These are phyloP conservation scores for Myotis davidii DNA, from an alignment of 2,113 vertebrate genomes.

Conservation along the genomic window DNA sequence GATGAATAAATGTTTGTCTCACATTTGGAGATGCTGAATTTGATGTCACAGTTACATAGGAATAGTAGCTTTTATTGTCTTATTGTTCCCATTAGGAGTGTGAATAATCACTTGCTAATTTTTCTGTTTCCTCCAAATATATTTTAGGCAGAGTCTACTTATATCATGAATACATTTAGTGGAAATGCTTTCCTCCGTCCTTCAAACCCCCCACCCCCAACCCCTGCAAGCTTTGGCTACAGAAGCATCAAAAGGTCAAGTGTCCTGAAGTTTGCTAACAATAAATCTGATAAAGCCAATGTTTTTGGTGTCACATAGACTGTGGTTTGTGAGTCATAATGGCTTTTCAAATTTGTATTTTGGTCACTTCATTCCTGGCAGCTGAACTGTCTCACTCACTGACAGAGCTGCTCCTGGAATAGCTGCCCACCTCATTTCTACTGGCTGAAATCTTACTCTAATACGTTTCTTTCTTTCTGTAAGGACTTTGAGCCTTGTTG, in stretches of 20 bases:
- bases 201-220: too few species aligned
- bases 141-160: background rate
- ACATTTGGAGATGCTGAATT: background rate
- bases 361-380: background rate
- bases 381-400: background rate
- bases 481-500: background rate
- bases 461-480: background rate
- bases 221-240: background rate
- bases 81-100: background rate
- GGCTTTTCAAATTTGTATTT: constrained; percentile 37
- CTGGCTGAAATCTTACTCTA: background rate
- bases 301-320: background rate
- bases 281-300: background rate
- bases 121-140: background rate
- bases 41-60: background rate
- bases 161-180: background rate
- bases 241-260: background rate
- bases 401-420: background rate
- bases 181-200: background rate
- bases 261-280: constrained; percentile 31
- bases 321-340: background rate
- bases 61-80: background rate
- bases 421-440: background rate
- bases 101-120: constrained; percentile 9
- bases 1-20: background rate